Evolutionary conservation across 2,888 invertebrate species (phyloP), one percentile per base, ranked within the genome.

Genomic region (Poecilus cupreus): DNA sequence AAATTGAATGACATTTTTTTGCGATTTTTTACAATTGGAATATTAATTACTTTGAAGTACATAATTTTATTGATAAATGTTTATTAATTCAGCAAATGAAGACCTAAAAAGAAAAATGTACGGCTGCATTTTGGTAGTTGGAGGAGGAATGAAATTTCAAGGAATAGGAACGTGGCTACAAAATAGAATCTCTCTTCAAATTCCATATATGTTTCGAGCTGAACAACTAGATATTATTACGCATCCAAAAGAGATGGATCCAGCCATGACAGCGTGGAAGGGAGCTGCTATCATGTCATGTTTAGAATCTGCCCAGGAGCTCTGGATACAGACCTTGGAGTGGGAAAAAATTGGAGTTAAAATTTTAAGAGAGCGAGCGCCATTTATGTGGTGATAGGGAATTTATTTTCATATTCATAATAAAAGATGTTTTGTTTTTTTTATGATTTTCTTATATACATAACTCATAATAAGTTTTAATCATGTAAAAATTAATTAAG

Each of bases 91-190:
- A 93, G 93, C 94, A 3, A 95, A 92, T 77, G 97, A 97, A 84
- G 98, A 98, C 84, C 89, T 97, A 81, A 97, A 97, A 88, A 91
- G 96, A 60, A 97, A 97, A 89, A 97, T 98, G 97, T 98, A 97
- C 87, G 96, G 96, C 80, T 96, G 96, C 85, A 96, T 98, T 83
- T 90, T 98, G 20, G 93, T 98, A 0, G 96, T 98, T 4, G 98
- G 98, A 4, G 97, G 97, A 1, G 97, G 97, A 0, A 94, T 96
- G 87, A 97, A 97, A 89, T 94, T 97, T 84, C 93, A 94, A 74
- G 97, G 95, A 0, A 92, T 97, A 60, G 93, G 95, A 20, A 93
- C 94, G 82, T 98, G 97, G 97, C 90, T 98, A 8, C 96, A 97
- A 86, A 96, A 96, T 86, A 92, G 96, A 84, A 92, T 98, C 82